Evolutionary conservation across 2,113 vertebrate genomes (phyloP), one percentile per base, ranked within the genome.

Genomic region (Meles meles): DNA sequence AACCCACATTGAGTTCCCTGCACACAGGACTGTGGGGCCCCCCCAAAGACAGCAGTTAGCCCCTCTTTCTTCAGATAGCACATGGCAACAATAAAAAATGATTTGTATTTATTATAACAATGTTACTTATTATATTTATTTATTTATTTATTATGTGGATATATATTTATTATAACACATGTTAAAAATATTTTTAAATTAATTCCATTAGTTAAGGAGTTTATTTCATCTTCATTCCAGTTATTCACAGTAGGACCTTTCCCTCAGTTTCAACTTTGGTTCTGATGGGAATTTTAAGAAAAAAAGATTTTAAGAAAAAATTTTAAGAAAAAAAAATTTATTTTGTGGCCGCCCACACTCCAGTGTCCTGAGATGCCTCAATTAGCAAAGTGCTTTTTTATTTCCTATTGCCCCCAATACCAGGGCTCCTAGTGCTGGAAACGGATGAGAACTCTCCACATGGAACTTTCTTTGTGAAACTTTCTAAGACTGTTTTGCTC

Each of bases 261-360:
- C 7, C 44, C 7, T 7, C 29, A 61, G 2, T 72, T n/a, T 44
- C 47, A 7, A 27, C 29, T 47, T 42, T 25, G 20, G 47, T 79
- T 93, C 37, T 52, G 61, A 39, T 37, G 72, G 49, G 29, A 39
- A 88, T 88, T 89, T 67, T 39, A 77, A 97, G 76, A n/a, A 88
- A 49, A 72, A 52, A 52, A 52, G 18, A 1, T 6, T 52, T 52
- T 52, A 5, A 52, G 14, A 52, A 52, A 52, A 52, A 39, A 88
- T 86, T 89, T 67, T n/a, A 72, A 97, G 76, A 31, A 88, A 49
- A 72, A 49, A 52, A 55, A 18, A 57, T 20, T 37, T 57, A 14
- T 23, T 52, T 39, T 72, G 85, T 63, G 86, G 61, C 5, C 34
- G 71, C 47, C 39, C 37, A 34, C 1, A 25, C 25, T 3, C 34